Evolutionary conservation across 1,140 invertebrate species (phyloP), one percentile per base, ranked within the genome.

Genomic region (Temnothorax longispinosus): DNA sequence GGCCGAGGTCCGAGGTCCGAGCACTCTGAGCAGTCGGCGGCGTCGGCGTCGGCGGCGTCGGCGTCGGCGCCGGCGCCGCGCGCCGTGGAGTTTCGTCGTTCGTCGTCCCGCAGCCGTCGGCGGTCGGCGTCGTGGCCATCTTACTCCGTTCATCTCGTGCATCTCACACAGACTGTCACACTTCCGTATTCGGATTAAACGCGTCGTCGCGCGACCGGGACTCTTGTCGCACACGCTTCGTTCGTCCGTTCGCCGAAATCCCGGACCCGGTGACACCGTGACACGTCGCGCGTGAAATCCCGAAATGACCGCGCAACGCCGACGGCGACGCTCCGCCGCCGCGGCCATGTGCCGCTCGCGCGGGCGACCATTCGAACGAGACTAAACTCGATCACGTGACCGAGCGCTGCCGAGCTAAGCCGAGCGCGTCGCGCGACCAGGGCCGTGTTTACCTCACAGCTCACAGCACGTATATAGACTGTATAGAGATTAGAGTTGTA

Each of bases 301-400:
- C 13, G 67, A 50, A 50, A 72, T 4, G 27, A 35, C 8, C 27
- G 15, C 13, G 15, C 47, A 15, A 71, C 44, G 27, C 1, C 27
- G n/a, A 56, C 7, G 3, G 32, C 13, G 44, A 18, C 13, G 27
- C 69, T 8, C 47, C 38, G 21, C 47, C 38, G 21, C 27, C 27
- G 1, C 27, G 27, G 27, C 27, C 18, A 21, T 21, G 32, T 18
- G 5, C 3, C 35, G 44, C 50, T 76, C 69, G 21, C 69, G 69
- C 74, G 47, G 47, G 74, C 54, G 35, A 13, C 6, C n/a, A 21
- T 76, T 76, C 74, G 41, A 76, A 76, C 41, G 15, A 58, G 11
- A 58, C 13, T 76, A 32, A 4, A 4, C 38, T 1, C 47, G 32
- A 41, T 76, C 74, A 60, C 74, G 74, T 76, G 74, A 76, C 11